Evolutionary conservation across 2,113 vertebrate genomes (phyloP).

Genomic region (Myotis davidii): DNA sequence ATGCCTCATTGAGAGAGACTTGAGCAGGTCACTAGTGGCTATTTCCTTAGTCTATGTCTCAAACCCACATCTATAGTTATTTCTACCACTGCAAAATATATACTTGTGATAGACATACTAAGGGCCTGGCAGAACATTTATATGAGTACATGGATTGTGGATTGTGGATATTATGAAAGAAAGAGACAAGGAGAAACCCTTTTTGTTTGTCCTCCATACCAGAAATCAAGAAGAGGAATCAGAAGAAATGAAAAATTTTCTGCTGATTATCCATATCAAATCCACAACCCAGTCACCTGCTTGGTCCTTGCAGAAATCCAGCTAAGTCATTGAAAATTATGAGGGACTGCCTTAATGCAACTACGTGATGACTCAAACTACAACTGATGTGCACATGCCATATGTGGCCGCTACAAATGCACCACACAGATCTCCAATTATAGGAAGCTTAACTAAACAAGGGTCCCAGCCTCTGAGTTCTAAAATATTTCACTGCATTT

Average conservation of each 20-base stretch:
- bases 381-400: not conserved
- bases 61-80: not conserved
- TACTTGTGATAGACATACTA: not conserved
- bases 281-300: not conserved
- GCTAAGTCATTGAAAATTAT: not conserved
- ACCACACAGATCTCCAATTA: not conserved
- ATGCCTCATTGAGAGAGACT: too few species aligned
- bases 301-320: not conserved
- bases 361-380: not conserved
- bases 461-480: not conserved
- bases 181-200: not conserved
- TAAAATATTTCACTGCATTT: not conserved
- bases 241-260: not conserved
- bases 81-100: not conserved
- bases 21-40: not conserved
- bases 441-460: not conserved
- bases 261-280: not conserved
- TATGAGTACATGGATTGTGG: not conserved
- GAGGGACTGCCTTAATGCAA: not conserved
- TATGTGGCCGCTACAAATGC: not conserved
- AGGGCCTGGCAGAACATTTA: not conserved
- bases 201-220: not conserved
- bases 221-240: not conserved
- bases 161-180: not conserved
- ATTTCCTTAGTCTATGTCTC: not conserved